These are phyloP conservation scores for Acrocephalus arundinaceus DNA, from an alignment of 2,113 vertebrate genomes.

Conservation along the genomic window DNA sequence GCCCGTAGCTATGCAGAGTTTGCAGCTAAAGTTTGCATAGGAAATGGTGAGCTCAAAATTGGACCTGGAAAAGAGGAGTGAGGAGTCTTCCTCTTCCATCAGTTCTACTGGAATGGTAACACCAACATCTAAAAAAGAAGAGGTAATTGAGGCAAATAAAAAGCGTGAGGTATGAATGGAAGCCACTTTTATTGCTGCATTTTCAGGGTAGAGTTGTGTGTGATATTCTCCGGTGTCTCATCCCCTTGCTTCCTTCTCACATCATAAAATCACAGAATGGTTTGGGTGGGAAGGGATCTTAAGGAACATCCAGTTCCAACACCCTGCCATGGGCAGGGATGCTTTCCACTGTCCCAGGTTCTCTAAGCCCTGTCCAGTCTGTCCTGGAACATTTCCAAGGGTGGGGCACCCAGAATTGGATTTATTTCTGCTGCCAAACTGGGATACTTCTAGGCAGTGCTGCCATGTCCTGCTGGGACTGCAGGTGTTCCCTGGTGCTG, in stretches of 20 bases:
- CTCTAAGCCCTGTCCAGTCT: not conserved
- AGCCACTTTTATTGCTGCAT: accelerated
- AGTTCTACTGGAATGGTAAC: not conserved
- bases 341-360: not conserved
- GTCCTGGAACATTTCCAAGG: not conserved
- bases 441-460: not conserved
- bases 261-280: not conserved
- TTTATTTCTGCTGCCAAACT: not conserved
- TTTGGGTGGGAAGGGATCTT: not conserved
- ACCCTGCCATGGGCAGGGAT: not conserved
- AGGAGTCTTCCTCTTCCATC: not conserved
- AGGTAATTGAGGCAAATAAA: not conserved
- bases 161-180: not conserved
- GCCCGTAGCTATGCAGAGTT: not conserved
- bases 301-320: not conserved
- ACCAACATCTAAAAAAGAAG: not conserved
- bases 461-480: accelerated
- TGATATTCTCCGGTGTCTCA: not conserved
- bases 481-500: not conserved
- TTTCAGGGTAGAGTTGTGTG: not conserved
- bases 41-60: not conserved
- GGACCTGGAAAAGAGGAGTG: not conserved
- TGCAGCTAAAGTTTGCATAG: not conserved
- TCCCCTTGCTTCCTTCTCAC: not conserved
- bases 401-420: not conserved